phyloP scores from a whole-genome alignment of 2,797 vertebrate genomes.

The Atherinosoma microstoma region DNA sequence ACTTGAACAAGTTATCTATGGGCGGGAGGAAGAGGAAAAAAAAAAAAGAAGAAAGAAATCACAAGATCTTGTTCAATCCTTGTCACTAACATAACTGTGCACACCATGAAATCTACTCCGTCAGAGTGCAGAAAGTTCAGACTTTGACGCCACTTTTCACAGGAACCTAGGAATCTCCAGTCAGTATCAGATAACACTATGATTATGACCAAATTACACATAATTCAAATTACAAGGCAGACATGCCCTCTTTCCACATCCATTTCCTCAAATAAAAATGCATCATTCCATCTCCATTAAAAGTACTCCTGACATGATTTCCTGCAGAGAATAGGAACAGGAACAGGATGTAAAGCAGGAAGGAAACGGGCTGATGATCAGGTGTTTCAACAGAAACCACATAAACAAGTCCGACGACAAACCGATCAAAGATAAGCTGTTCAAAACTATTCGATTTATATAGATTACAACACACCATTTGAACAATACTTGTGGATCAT shows the following conservation, averaged over 20 bases:
- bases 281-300: neutral
- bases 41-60: slow-evolving; percentile 18
- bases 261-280: slow-evolving; percentile 1
- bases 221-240: neutral
- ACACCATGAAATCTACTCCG: slow-evolving; percentile 51
- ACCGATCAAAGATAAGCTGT: slow-evolving; percentile 4
- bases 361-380: slow-evolving; percentile 34
- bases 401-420: slow-evolving; percentile 37
- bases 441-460: neutral
- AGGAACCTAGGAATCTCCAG: slow-evolving; percentile 20
- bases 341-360: slow-evolving; percentile 58
- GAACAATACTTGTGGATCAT: neutral
- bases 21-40: neutral
- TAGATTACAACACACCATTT: slow-evolving; percentile 3
- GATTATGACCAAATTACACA: slow-evolving; percentile 16
- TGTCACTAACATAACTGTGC: slow-evolving; percentile 18
- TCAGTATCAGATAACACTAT: slow-evolving; percentile 19
- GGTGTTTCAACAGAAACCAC: slow-evolving; percentile 38
- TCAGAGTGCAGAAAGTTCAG: slow-evolving; percentile 31
- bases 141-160: slow-evolving; percentile 47
- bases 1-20: slow-evolving; percentile 2
- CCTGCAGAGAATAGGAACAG: slow-evolving; percentile 12
- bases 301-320: slow-evolving; percentile 30
- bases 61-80: slow-evolving; percentile 52
- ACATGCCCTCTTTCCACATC: neutral